Evolutionary conservation across 2,797 vertebrate genomes (phyloP).

Genomic region (Erethizon dorsatum): DNA sequence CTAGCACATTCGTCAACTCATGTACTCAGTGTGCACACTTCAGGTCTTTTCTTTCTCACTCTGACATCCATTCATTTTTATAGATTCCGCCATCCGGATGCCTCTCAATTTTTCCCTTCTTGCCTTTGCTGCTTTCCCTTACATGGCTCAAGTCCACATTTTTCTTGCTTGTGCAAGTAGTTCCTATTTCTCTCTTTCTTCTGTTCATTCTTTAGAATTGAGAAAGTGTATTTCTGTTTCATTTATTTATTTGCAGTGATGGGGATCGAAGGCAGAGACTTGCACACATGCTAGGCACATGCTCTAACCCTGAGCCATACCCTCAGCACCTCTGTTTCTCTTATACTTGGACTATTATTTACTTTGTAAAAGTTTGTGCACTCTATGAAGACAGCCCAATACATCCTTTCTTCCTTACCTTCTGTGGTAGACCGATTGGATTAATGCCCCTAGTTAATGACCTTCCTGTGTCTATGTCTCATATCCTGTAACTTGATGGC

Average conservation of each 20-base stretch:
- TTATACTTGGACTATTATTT: not conserved
- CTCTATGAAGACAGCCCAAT: not conserved
- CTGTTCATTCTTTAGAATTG: not conserved
- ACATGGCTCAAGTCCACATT: not conserved
- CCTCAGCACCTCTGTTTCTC: not conserved
- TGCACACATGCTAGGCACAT: no score
- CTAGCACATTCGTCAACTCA: not conserved
- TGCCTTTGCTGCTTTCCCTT: not conserved
- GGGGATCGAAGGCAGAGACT: not conserved
- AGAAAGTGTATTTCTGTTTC: not conserved
- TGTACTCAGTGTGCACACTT: not conserved
- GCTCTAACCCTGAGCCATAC: no score
- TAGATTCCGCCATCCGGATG: not conserved
- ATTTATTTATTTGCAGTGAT: not conserved
- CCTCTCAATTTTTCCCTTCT: not conserved
- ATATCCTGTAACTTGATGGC: not conserved
- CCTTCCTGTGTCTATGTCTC: not conserved
- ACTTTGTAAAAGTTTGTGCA: not conserved
- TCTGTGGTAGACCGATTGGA: not conserved
- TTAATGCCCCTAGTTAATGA: not conserved
- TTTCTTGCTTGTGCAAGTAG: not conserved
- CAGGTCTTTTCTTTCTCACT: not conserved
- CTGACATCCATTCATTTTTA: not conserved
- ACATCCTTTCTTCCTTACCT: not conserved
- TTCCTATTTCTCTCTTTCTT: slow-evolving; percentile 2